Percentiles rank a stretch among this genome's conserved stretches.
Conservation (phyloP, 2,113 vertebrate species). For the Rhea americana region DNA sequence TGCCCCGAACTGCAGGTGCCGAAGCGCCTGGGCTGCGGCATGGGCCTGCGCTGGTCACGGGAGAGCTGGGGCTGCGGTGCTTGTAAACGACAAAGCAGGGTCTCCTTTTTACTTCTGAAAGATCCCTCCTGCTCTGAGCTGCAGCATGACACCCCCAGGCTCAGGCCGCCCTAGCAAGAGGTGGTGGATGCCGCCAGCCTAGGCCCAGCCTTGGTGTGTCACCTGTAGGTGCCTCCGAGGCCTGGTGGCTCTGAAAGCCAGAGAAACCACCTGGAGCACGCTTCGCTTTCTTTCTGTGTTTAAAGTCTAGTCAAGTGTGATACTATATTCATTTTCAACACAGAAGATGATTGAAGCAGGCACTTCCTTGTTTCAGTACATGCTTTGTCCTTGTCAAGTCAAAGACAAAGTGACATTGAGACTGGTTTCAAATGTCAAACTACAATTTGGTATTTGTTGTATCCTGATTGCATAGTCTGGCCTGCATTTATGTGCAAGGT, state of each 20-base stretch:
- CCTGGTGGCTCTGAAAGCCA: background rate
- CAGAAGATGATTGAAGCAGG: background rate
- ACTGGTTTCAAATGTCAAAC: slow-evolving; percentile 63
- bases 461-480: background rate
- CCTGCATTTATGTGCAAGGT: background rate
- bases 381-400: slow-evolving; percentile 53
- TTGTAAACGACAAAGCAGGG: background rate
- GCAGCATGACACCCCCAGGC: rapidly evolving
- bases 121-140: background rate
- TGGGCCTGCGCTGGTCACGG: background rate
- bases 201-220: background rate
- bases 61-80: background rate
- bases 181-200: background rate
- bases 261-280: rapidly evolving
- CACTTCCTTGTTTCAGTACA: background rate
- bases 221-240: background rate
- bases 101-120: background rate
- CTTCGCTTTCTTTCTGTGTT: background rate
- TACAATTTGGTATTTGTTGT: background rate
- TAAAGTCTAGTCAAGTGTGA: rapidly evolving
- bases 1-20: slow-evolving; percentile 38
- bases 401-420: slow-evolving; percentile 80
- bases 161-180: background rate
- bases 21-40: background rate
- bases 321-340: rapidly evolving